Base-by-base conservation (phyloP, 2,888 invertebrate species). In the Silvanus unidentatus region DNA sequence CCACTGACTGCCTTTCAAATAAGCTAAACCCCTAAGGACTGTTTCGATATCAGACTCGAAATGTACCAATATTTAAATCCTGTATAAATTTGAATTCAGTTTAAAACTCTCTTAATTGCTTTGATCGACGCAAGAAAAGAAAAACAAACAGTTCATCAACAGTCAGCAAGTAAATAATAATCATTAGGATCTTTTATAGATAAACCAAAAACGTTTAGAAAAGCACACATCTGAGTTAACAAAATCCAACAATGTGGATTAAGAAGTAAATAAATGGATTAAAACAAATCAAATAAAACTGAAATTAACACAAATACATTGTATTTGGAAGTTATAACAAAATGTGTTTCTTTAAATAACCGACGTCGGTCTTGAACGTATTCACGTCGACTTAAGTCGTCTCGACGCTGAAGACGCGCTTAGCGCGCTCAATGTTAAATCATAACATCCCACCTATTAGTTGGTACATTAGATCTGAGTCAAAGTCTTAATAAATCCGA, bases 331-430 rank as follows among this genome's bases (percentile, higher is more conserved):
- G 53, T 51, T 47, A 49, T 53, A 22, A 22, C 22, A 22, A 32
- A 53, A 49, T 41, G 42, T 46, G 47, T 42, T 60, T 59, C 60
- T 55, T 60, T 60, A 60, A 62, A 62, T 62, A 62, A 40, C 43
- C 35, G n/a, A n/a, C n/a, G 39, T 55, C 57, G 57, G 43, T 32
- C 14, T 16, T 10, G 6, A 14, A 36, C 56, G 58, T 47, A 28
- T 39, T 43, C 38, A 9, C 41, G 44, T 58, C 60, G 60, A 28
- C 30, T 29, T 16, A 12, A 39, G 39, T 58, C 63, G 63, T 37
- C 48, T 38, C 53, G 65, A 59, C 64, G 65, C 61, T 53, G 45
- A 53, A 57, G 62, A 57, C 59, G n/a, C n/a, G 63, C 61, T 61
- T 43, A 59, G 61, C 61, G 60, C n/a, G n/a, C 52, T 62, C 55